Percentiles rank a stretch among this genome's conserved stretches.
phyloP scores from a whole-genome alignment of 1,140 invertebrate species.

The Pseudomyrmex concolor region DNA sequence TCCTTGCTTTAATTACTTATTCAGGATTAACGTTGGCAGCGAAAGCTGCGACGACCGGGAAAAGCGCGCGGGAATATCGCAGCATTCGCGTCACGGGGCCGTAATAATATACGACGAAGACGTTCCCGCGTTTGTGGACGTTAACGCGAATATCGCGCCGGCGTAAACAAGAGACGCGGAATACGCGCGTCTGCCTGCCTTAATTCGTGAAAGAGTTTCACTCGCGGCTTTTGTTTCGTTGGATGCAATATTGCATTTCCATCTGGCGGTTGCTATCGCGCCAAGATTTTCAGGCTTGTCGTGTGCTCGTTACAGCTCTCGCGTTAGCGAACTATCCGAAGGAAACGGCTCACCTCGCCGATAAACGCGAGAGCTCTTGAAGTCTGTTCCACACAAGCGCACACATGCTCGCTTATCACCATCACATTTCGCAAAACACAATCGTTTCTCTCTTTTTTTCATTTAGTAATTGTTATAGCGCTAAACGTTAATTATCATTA shows the following conservation, averaged over 20 bases:
- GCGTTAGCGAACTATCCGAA: conserved; percentile 45
- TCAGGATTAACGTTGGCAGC: conserved; percentile 49
- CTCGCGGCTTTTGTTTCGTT: conserved; percentile 55
- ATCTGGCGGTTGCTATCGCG: conserved; percentile 21
- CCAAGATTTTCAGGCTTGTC: conserved; percentile 43
- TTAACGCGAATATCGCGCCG: conserved; percentile 53
- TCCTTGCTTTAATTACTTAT: conserved; percentile 47
- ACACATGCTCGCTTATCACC: neutral
- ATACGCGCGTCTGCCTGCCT: conserved; percentile 31
- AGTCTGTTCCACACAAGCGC: neutral
- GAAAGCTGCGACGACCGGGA: conserved; percentile 18
- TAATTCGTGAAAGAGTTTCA: conserved; percentile 60
- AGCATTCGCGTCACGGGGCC: conserved; percentile 50
- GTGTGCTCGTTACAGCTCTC: conserved; percentile 59
- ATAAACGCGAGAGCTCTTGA: conserved; percentile 15
- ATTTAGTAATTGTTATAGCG: no score
- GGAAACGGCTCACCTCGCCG: neutral
- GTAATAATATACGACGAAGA: conserved; percentile 62
- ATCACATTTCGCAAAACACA: no score
- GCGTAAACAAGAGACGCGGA: conserved; percentile 32
- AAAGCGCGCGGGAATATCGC: conserved; percentile 29
- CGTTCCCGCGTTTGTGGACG: conserved; percentile 41
- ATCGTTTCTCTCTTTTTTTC: no score
- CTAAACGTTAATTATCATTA: neutral
- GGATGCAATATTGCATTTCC: conserved; percentile 61